Evolutionary conservation across 2,797 vertebrate genomes (phyloP).

Genomic region (Tinamus major): DNA sequence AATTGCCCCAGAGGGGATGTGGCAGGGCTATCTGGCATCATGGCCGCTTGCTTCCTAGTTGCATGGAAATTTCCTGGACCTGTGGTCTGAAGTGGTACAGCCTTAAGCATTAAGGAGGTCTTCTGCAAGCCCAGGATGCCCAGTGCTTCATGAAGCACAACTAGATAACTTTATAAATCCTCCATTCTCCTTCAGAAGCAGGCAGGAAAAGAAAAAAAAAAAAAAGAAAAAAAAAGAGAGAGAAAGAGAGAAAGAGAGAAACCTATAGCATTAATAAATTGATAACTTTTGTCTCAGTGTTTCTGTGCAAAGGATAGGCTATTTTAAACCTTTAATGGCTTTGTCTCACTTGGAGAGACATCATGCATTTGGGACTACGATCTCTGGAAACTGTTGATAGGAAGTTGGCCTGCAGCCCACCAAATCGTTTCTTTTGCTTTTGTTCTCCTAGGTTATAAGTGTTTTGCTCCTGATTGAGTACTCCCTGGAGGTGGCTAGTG

Average conservation of each 20-base stretch:
- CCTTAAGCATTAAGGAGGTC: not conserved
- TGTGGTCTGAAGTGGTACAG: not conserved
- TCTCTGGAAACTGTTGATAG: not conserved
- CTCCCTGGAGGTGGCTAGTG: slow-evolving; percentile 69
- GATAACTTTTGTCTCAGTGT: not conserved
- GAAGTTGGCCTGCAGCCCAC: not conserved
- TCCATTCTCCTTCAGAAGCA: not conserved
- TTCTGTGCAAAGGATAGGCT: not conserved
- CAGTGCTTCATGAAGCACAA: not conserved
- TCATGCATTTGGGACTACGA: not conserved
- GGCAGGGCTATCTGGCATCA: not conserved
- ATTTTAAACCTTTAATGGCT: not conserved
- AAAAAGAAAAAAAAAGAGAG: not conserved
- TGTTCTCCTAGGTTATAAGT: slow-evolving; percentile 74
- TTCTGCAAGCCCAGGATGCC: not conserved
- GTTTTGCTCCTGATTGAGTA: slow-evolving; percentile 75
- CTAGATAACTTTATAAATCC: not conserved
- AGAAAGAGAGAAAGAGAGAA: not conserved
- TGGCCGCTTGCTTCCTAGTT: not conserved
- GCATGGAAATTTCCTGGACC: not conserved
- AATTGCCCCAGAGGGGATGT: not conserved
- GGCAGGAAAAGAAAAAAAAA: not conserved
- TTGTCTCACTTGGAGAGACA: not conserved
- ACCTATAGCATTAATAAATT: not conserved
- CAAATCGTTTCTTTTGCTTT: not conserved